Percentiles rank a stretch among this genome's conserved stretches.
These are phyloP conservation scores for Didymodactylos carnosus DNA, from an alignment of 2,888 invertebrate species.

Conservation along the genomic window DNA sequence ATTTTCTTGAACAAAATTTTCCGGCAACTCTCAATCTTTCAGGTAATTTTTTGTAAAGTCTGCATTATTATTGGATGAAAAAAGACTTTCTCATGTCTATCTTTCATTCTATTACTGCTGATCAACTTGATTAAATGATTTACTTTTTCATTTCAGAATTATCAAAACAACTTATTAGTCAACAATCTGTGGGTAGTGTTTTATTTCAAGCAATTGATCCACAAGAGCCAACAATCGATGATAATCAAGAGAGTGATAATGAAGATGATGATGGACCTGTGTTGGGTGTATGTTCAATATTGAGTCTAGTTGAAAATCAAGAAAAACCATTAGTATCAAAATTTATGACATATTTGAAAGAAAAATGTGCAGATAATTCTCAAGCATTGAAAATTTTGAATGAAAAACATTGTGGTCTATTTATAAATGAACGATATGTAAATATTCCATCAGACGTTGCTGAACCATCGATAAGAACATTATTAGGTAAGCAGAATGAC, in stretches of 20 bases:
- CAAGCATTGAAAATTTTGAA: not conserved
- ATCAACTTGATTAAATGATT: too few species aligned
- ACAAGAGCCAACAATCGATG: not conserved
- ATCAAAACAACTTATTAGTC: not conserved
- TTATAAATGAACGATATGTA: not conserved
- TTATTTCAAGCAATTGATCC: constrained; percentile 1
- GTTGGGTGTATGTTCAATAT: not conserved
- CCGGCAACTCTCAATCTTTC: too few species aligned
- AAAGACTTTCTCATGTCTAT: too few species aligned
- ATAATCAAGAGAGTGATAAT: not conserved
- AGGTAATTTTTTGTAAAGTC: too few species aligned
- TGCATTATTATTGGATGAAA: too few species aligned
- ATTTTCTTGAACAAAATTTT: not conserved
- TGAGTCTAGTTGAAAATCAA: not conserved
- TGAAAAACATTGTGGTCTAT: not conserved
- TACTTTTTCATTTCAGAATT: too few species aligned
- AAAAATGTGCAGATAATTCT: not conserved
- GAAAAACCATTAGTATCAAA: not conserved
- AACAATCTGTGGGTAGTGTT: not conserved
- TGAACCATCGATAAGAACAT: not conserved
- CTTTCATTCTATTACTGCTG: too few species aligned
- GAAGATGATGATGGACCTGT: not conserved
- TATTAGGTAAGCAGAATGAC: too few species aligned
- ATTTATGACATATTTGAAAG: too few species aligned
- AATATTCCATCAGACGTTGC: not conserved